Conservation (phyloP, 2,113 vertebrate genomes). For the Oriolus oriolus region DNA sequence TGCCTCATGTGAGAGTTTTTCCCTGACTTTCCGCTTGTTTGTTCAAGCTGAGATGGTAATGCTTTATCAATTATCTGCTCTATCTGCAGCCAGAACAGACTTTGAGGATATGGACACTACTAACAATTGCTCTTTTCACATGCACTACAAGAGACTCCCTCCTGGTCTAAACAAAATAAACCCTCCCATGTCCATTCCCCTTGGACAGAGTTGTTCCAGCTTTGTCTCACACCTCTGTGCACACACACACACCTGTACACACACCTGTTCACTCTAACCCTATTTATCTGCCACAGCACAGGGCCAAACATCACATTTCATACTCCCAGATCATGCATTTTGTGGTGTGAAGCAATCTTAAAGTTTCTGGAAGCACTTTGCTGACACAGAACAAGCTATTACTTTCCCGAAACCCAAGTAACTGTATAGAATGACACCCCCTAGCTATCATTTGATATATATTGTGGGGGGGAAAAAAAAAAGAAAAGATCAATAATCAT, state of each 20-base stretch:
- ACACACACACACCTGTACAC: constrained; percentile 6
- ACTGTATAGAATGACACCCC: constrained; percentile 75
- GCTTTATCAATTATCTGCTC: constrained; percentile 37
- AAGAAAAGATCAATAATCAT: constrained; percentile 59
- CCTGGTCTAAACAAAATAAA: constrained; percentile 54
- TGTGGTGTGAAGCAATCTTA: constrained; percentile 53
- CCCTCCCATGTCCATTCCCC: neutral
- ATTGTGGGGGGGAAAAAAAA: neutral
- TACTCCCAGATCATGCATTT: constrained; percentile 26
- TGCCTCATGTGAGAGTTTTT: neutral
- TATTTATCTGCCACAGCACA: constrained; percentile 52
- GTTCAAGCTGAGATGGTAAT: neutral
- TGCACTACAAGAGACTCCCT: constrained; percentile 33
- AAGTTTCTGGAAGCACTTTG: constrained; percentile 71
- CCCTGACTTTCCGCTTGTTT: neutral
- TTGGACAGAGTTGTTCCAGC: neutral
- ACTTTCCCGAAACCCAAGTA: constrained; percentile 77
- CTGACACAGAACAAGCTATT: constrained; percentile 71
- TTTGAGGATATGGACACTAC: constrained; percentile 35
- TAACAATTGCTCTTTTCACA: constrained; percentile 65
- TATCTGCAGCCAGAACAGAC: constrained; percentile 36
- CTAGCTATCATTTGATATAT: constrained; percentile 76
- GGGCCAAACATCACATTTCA: constrained; percentile 33
- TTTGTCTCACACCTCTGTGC: neutral
- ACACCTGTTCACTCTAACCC: constrained; percentile 63